phyloP scores from a whole-genome alignment of 2,888 invertebrate species.

The Tubiluchus corallicola region DNA sequence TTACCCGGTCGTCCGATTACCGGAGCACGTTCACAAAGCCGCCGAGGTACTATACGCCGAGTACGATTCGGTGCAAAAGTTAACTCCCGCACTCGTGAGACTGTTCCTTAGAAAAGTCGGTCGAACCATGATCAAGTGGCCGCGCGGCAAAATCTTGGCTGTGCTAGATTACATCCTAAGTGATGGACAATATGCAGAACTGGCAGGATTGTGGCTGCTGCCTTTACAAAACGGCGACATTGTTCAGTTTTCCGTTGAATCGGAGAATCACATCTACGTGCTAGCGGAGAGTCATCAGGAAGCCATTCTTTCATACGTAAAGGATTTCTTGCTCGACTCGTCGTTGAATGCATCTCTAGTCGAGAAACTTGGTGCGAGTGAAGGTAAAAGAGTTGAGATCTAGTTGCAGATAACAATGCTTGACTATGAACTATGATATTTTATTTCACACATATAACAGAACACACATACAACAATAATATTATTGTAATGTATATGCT shows the following conservation, averaged over 20 bases:
- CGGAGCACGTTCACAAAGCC: not conserved
- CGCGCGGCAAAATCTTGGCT: conserved; percentile 7
- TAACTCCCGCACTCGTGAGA: not conserved
- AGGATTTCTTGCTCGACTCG: conserved; percentile 12
- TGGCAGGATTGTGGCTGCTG: conserved; percentile 15
- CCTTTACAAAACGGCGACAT: conserved; percentile 17
- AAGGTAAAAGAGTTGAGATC: no score
- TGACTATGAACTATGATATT: no score
- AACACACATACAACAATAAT: no score
- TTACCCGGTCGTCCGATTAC: not conserved
- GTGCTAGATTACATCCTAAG: conserved; percentile 12
- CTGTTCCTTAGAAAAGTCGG: not conserved
- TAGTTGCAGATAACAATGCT: no score
- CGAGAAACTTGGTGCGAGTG: no score
- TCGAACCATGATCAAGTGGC: no score
- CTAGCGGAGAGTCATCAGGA: not conserved
- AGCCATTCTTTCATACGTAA: conserved; percentile 9
- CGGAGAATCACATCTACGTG: no score
- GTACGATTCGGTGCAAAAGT: not conserved
- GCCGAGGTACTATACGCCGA: not conserved
- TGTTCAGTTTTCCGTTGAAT: no score
- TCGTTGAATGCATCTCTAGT: no score
- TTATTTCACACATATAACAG: no score
- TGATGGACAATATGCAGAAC: conserved; percentile 12
- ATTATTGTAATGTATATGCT: no score